These are phyloP conservation scores for Pyrochroa serraticornis DNA, from an alignment of 2,888 invertebrate genomes.

Conservation along the genomic window DNA sequence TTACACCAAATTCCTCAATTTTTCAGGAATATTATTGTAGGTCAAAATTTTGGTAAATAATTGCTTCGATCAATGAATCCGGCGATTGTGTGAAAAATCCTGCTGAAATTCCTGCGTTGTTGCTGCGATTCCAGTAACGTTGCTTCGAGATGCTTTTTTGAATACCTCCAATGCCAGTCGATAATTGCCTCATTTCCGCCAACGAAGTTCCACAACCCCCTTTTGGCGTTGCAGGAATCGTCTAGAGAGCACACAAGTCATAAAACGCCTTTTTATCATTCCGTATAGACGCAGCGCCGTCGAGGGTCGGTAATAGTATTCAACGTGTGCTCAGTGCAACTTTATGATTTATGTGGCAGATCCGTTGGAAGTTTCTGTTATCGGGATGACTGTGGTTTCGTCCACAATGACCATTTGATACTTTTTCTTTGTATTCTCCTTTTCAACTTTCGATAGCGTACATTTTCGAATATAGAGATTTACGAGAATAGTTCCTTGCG, in stretches of 20 bases:
- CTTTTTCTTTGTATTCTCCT: constrained; percentile 49
- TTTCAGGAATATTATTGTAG: no score
- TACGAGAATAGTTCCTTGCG: constrained; percentile 1
- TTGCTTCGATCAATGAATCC: no score
- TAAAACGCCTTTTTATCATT: constrained; percentile 30
- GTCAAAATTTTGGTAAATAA: no score
- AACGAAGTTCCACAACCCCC: constrained; percentile 11
- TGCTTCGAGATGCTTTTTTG: no score
- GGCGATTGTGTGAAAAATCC: no score
- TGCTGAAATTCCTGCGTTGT: no score
- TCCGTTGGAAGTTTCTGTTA: constrained; percentile 54
- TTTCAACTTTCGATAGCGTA: constrained; percentile 43
- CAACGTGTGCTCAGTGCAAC: constrained; percentile 38
- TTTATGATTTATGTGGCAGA: constrained; percentile 54
- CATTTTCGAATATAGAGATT: constrained; percentile 22
- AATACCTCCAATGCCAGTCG: constrained; percentile 5
- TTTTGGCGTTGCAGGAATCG: background rate
- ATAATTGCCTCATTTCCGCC: constrained; percentile 27
- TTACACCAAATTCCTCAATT: no score
- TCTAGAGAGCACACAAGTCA: constrained; percentile 7
- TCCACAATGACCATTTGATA: constrained; percentile 54
- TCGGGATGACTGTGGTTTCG: constrained; percentile 44
- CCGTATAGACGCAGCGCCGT: constrained; percentile 16
- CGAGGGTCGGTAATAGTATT: constrained; percentile 35
- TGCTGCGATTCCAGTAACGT: no score